Evolutionary conservation across 2,888 invertebrate genomes (phyloP).

Genomic region (Rhagonycha fulva): DNA sequence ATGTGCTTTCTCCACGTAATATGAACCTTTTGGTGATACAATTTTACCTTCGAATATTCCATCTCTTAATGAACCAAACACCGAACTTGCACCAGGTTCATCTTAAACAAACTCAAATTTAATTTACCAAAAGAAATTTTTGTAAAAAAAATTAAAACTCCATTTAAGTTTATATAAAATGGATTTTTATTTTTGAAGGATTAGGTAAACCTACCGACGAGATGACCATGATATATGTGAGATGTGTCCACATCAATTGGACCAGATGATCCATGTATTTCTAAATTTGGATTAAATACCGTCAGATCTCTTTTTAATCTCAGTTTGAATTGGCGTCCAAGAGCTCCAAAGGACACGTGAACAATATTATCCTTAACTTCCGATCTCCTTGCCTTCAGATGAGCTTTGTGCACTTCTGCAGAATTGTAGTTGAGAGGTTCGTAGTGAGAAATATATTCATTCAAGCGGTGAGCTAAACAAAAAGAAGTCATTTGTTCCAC

Average conservation of each 20-base stretch:
- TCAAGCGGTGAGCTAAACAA: constrained; percentile 75
- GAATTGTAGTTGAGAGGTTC: constrained; percentile 84
- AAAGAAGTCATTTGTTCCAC: constrained; percentile 16
- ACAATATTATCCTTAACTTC: constrained; percentile 58
- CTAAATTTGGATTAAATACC: constrained; percentile 81
- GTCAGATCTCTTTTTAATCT: constrained; percentile 83
- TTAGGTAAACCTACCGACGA: constrained; percentile 69
- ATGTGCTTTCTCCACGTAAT: constrained; percentile 91
- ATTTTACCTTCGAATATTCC: constrained; percentile 97
- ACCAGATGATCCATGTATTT: constrained; percentile 65
- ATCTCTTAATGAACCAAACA: constrained; percentile 91
- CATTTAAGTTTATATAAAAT: no score
- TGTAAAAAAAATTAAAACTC: no score
- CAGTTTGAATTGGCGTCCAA: constrained; percentile 80
- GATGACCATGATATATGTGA: constrained; percentile 85
- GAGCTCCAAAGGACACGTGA: constrained; percentile 71
- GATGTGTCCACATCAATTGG: constrained; percentile 78
- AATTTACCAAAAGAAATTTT: constrained; percentile 9
- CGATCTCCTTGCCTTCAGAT: constrained; percentile 72
- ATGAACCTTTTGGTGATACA: constrained; percentile 80
- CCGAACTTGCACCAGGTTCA: constrained; percentile 77
- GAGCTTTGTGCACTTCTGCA: constrained; percentile 64
- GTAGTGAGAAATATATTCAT: constrained; percentile 89
- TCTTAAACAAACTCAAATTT: constrained; percentile 59
- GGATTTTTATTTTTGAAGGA: background rate